Conservation (phyloP, 1,140 invertebrate genomes). For the Cyclargus thomasi region DNA sequence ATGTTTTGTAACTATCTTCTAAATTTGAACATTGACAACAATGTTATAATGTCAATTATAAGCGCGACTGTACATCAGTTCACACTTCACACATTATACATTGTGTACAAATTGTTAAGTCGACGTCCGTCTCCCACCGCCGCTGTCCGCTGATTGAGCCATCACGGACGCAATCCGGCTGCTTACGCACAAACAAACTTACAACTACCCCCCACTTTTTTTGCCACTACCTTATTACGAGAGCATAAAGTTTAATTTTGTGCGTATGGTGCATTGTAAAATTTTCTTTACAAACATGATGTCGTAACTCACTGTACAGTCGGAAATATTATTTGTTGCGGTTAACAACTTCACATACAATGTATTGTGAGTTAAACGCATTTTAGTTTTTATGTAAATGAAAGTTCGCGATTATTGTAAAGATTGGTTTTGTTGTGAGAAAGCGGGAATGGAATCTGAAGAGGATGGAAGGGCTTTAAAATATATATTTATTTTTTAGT, state of each 20-base stretch:
- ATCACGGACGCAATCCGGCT: constrained; percentile 53
- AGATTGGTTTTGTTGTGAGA: constrained; percentile 40
- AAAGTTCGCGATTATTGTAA: constrained; percentile 40
- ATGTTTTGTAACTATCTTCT: no score
- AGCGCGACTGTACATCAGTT: not conserved
- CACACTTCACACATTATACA: constrained; percentile 29
- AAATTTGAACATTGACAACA: constrained; percentile 6
- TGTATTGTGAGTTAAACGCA: constrained; percentile 59
- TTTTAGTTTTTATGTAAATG: constrained; percentile 55
- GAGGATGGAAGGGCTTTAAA: not conserved
- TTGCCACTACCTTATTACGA: constrained; percentile 17
- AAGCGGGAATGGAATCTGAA: not conserved
- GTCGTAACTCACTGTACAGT: constrained; percentile 62
- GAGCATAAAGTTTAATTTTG: not conserved
- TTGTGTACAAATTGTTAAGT: constrained; percentile 64
- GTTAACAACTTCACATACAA: constrained; percentile 44
- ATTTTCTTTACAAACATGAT: constrained; percentile 42
- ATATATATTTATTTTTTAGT: not conserved
- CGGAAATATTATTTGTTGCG: constrained; percentile 69
- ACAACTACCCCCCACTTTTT: constrained; percentile 16
- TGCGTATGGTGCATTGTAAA: constrained; percentile 27
- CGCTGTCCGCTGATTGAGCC: constrained; percentile 58
- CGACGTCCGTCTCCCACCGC: constrained; percentile 49
- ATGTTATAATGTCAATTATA: not conserved
- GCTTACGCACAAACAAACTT: constrained; percentile 40